Evolutionary conservation across 2,888 invertebrate genomes (phyloP).

Genomic region (Bugulina stolonifera): DNA sequence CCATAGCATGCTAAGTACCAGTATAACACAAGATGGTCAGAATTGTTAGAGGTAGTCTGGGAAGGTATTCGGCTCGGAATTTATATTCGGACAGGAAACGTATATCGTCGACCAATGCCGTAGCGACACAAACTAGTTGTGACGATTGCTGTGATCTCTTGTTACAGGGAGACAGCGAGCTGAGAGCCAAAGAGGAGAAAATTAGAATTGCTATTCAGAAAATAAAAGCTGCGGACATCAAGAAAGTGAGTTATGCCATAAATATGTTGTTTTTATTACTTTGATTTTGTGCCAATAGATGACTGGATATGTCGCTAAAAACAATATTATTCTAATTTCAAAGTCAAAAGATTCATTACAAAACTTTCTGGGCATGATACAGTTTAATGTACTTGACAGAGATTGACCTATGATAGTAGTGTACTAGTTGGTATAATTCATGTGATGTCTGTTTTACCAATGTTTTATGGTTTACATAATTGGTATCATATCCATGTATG

Average conservation of each 20-base stretch:
- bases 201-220: conserved; percentile 93
- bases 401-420: too few relatives aligned
- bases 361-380: too few relatives aligned
- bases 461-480: too few relatives aligned
- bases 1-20: background rate
- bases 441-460: too few relatives aligned
- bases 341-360: too few relatives aligned
- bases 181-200: conserved; percentile 75
- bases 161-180: conserved; percentile 62
- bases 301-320: too few relatives aligned
- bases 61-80: conserved; percentile 11
- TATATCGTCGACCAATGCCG: background rate
- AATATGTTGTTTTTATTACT: background rate
- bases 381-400: too few relatives aligned
- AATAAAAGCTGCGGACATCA: conserved; percentile 88
- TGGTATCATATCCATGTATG: too few relatives aligned
- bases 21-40: background rate
- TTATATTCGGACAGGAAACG: background rate
- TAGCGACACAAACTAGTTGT: background rate
- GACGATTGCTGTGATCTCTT: conserved; percentile 27
- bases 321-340: too few relatives aligned
- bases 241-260: conserved; percentile 57
- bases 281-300: too few relatives aligned
- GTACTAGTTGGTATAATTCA: too few relatives aligned
- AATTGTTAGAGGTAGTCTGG: conserved; percentile 8